These are phyloP conservation scores for Dryobota labecula DNA, from an alignment of 2,888 invertebrate genomes.

Conservation along the genomic window DNA sequence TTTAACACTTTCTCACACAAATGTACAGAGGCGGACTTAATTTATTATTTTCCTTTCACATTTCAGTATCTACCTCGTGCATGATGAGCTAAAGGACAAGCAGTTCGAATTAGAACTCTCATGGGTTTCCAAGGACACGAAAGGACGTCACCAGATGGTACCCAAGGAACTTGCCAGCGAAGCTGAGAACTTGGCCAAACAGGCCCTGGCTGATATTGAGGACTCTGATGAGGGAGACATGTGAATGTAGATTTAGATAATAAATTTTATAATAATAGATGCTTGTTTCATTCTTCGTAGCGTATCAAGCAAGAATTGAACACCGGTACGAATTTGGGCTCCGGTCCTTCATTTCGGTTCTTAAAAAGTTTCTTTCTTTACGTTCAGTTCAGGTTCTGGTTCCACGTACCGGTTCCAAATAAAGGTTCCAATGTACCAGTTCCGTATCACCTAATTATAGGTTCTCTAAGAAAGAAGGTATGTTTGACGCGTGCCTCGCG, in stretches of 20 bases:
- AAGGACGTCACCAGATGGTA: slow-evolving; percentile 95
- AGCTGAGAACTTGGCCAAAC: slow-evolving; percentile 97
- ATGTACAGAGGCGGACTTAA: too few species aligned
- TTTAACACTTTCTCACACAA: too few species aligned
- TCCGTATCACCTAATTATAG: too few species aligned
- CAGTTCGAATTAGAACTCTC: slow-evolving; percentile 98
- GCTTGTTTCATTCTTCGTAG: slow-evolving; percentile 43
- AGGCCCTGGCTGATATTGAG: slow-evolving; percentile 96
- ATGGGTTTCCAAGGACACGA: slow-evolving; percentile 96
- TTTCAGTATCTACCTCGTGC: slow-evolving; percentile 95
- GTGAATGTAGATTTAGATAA: slow-evolving; percentile 86
- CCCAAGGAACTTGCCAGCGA: slow-evolving; percentile 94
- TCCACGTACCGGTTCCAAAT: too few species aligned
- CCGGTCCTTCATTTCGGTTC: too few species aligned
- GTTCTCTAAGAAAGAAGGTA: too few species aligned
- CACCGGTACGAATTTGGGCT: too few species aligned
- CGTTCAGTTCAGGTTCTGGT: too few species aligned
- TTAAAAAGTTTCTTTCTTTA: too few species aligned
- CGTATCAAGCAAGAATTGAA: too few species aligned
- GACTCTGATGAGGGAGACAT: slow-evolving; percentile 95
- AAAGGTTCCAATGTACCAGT: too few species aligned
- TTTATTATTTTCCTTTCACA: slow-evolving; percentile 9
- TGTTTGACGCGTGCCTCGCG: too few species aligned
- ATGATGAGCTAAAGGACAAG: slow-evolving; percentile 98
- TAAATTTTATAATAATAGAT: slow-evolving; percentile 76